A percentile compares a stretch with the other conserved stretches of the same genome.
phyloP scores from a whole-genome alignment of 2,113 vertebrate species.

The Axis porcinus region DNA sequence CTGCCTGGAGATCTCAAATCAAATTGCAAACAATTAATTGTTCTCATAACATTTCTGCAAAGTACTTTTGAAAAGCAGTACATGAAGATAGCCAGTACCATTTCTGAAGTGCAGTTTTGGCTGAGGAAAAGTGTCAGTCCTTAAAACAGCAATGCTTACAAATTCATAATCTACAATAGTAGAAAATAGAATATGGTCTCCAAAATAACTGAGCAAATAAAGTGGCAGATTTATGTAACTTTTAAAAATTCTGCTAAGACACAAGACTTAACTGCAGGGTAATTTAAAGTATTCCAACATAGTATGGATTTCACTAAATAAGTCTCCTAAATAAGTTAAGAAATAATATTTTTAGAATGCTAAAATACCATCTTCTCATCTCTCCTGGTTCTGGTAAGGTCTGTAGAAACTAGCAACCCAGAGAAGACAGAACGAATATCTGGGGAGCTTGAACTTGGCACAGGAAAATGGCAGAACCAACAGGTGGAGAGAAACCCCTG shows the following conservation, averaged over 20 bases:
- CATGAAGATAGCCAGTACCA: neutral
- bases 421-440: neutral
- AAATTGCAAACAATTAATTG: conserved; percentile 42
- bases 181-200: neutral
- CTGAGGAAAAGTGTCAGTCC: neutral
- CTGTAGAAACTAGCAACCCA: neutral
- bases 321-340: neutral
- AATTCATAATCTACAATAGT: neutral
- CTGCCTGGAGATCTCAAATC: conserved; percentile 29
- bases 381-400: neutral
- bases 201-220: neutral
- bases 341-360: neutral
- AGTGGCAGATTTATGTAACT: neutral
- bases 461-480: neutral
- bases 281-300: neutral
- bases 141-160: neutral
- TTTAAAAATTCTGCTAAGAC: neutral
- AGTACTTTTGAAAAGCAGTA: neutral
- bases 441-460: neutral
- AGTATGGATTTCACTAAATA: neutral
- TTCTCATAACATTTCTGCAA: neutral
- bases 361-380: neutral
- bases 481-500: neutral
- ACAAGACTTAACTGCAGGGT: neutral
- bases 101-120: neutral